Evolutionary conservation across 2,888 invertebrate genomes (phyloP), one percentile per base, ranked within the genome.

Genomic region (Thysanoteuthis rhombus): DNA sequence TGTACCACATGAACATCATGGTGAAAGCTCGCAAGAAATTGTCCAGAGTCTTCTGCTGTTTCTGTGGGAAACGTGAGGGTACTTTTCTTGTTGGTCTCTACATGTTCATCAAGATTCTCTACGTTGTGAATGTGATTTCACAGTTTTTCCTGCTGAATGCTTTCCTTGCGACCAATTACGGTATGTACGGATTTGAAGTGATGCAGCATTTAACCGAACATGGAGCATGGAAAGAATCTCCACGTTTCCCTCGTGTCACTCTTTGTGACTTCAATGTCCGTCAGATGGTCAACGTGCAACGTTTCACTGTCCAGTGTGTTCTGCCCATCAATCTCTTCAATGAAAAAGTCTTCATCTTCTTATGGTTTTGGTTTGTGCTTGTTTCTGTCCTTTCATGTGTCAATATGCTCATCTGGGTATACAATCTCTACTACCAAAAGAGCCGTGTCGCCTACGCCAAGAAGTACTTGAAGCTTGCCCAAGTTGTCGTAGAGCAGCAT

Each of bases 311-410:
- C 16, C 96, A 96, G 93, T 96, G 96, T 94, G 96, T 96, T 28
- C 94, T 96, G 91, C 96, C 96, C 19, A 96, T 96, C 93, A 96
- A 96, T 94, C 94, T 96, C 39, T 96, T 96, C 94, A 96, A 96
- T 94, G 96, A 96, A 94, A 96, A 96, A 94, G 96, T 96, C 93
- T 96, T 96, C 94, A 95, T 96, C n/a, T 96, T 96, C 94, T 94
- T 96, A 45, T 96, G 96, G 96, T 96, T 96, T 94, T 96, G 96
- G 96, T 94, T 96, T 38, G 95, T 96, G 4, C 94, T 96, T 19
- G 95, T 96, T 0, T 94, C 95, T 42, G 89, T 95, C 10, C 93
- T 95, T 22, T 95, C 96, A 40, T 94, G 95, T 22, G 93, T 95
- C 58, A 95, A 96, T 52, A 89, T 96, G 39, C 91, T 95, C n/a